These are phyloP conservation scores for Parotia lawesii DNA, from an alignment of 2,113 vertebrate genomes.

Conservation along the genomic window DNA sequence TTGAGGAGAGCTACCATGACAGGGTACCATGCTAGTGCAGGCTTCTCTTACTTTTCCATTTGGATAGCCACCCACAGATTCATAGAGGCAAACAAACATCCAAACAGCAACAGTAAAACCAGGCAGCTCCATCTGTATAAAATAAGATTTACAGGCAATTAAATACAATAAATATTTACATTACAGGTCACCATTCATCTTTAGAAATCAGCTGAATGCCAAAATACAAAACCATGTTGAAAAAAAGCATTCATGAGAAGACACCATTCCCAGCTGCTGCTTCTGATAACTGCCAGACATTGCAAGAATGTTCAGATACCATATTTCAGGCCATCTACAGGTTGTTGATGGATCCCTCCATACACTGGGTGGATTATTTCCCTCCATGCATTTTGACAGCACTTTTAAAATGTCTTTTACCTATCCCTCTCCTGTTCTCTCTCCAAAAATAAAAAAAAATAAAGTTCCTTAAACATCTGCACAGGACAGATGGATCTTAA, in stretches of 20 bases:
- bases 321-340: not conserved
- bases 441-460: not conserved
- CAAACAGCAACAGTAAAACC: not conserved
- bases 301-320: not conserved
- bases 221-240: not conserved
- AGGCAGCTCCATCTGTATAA: conserved; percentile 64
- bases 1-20: conserved; percentile 65
- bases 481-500: not conserved
- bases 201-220: not conserved
- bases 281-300: not conserved
- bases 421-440: rapidly evolving
- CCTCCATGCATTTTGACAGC: not conserved
- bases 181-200: not conserved
- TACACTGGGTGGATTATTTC: not conserved
- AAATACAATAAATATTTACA: not conserved
- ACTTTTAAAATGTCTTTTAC: not conserved
- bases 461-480: not conserved
- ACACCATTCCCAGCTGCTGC: not conserved
- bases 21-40: conserved; percentile 78
- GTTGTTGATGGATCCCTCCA: not conserved
- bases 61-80: conserved; percentile 62
- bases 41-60: conserved; percentile 73
- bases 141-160: not conserved
- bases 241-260: not conserved
- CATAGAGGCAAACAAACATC: not conserved